These are phyloP conservation scores for Galeopsomyia nigrocyanea DNA, from an alignment of 2,888 invertebrate species.

Conservation along the genomic window DNA sequence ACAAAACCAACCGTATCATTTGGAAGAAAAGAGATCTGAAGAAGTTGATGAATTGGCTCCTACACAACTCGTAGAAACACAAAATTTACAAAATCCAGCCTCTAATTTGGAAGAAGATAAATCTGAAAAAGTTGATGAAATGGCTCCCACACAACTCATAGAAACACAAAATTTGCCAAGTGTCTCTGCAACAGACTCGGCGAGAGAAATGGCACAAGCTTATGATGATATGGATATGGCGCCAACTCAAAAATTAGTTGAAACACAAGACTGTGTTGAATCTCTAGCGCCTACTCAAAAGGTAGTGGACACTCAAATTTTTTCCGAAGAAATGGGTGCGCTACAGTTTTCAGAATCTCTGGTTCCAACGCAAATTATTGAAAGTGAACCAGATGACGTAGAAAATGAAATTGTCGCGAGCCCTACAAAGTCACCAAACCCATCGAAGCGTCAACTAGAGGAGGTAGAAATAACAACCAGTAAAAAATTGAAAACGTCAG, in stretches of 20 bases:
- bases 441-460: conserved; percentile 34
- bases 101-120: conserved; percentile 17
- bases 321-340: too few relatives aligned
- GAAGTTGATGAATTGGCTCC: conserved; percentile 51
- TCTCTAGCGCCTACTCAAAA: conserved; percentile 13
- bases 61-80: conserved; percentile 48
- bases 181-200: not conserved
- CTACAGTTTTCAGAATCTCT: not conserved
- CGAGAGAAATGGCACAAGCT: not conserved
- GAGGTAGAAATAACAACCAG: conserved; percentile 6
- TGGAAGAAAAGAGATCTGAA: conserved; percentile 29
- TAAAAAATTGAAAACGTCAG: conserved; percentile 21
- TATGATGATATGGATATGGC: conserved; percentile 19
- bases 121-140: conserved; percentile 45
- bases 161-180: not conserved
- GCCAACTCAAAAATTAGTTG: conserved; percentile 14
- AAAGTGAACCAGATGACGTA: conserved; percentile 1
- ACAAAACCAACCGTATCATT: not conserved
- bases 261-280: not conserved
- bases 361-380: conserved; percentile 21
- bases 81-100: not conserved
- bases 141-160: conserved; percentile 49
- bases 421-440: not conserved
- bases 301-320: not conserved
- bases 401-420: not conserved